A percentile compares a stretch with the other conserved stretches of the same genome.
Evolutionary conservation across 2,113 vertebrate species (phyloP).

Genomic region (Takifugu bimaculatus): DNA sequence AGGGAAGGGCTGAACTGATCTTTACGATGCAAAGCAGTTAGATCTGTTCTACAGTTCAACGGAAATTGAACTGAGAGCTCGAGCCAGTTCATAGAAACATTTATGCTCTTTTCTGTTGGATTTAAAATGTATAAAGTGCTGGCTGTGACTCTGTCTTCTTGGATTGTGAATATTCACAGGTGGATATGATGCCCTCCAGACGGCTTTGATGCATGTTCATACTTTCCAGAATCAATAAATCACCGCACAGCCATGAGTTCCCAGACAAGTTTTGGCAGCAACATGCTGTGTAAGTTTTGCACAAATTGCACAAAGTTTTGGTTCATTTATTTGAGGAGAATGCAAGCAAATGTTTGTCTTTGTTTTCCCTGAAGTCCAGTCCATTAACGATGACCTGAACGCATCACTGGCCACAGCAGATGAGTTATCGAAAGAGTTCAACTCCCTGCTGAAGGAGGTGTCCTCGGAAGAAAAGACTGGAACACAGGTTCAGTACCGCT

Average conservation of each 20-base stretch:
- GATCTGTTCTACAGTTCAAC: too few relatives aligned
- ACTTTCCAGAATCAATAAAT: conserved; percentile 28
- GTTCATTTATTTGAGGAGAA: neutral
- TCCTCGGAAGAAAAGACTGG: conserved; percentile 19
- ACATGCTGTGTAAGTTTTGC: conserved; percentile 69
- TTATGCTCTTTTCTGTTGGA: too few relatives aligned
- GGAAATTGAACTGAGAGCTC: too few relatives aligned
- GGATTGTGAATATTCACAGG: too few relatives aligned
- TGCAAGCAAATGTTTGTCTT: conserved; percentile 10
- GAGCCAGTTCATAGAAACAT: too few relatives aligned
- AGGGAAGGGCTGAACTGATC: too few relatives aligned
- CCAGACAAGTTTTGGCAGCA: conserved; percentile 45
- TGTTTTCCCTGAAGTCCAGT: conserved; percentile 62
- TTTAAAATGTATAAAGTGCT: too few relatives aligned
- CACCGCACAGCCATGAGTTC: conserved; percentile 58
- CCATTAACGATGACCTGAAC: conserved; percentile 71
- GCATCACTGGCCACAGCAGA: conserved; percentile 75
- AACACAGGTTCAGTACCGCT: neutral
- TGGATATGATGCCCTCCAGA: too few relatives aligned
- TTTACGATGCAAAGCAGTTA: too few relatives aligned
- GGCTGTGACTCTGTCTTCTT: too few relatives aligned
- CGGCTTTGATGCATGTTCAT: neutral
- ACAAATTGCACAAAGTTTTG: neutral
- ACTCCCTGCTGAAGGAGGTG: conserved; percentile 64
- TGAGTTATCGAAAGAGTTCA: conserved; percentile 75